Evolutionary conservation across 92 coral and sea anemone genomes (phyloP), one percentile per base, ranked within the genome.

Genomic region (Anthopleura xanthogrammica): DNA sequence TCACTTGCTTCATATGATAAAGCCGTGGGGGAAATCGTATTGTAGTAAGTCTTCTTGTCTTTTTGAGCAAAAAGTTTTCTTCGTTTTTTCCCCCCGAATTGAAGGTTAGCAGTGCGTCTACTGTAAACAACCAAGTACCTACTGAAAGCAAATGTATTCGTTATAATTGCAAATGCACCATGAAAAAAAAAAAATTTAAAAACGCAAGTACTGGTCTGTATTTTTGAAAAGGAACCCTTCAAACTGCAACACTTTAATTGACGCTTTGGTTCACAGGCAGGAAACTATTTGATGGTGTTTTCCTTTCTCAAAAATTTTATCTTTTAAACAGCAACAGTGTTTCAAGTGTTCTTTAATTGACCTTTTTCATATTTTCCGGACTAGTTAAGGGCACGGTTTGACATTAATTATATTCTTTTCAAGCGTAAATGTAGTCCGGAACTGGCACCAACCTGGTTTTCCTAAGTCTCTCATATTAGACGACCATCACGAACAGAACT

Each of bases 361-460:
- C 82, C 82, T 1, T 79, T 64, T 58, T 79, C 54, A 46, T 19
- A 60, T 43, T 22, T 79, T 79, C 82, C 82, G 82, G 82, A 60
- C 46, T 39, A 56, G 24, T 79, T 80, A 14, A 80, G 23, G 8
- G 40, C 19, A 43, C 64, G 24, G 22, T 19, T 54, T 64, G 60
- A 68, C 84, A n/a, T 43, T 81, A 60, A 41, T 66, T n/a, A 70
- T 77, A 46, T 46, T 68, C 74, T 81, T 66, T 81, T 66, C 19
- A 19, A 39, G 20, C 50, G 11, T 50, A 17, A 23, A 46, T 48
- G 55, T 22, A 22, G 75, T 42, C 84, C 84, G 84, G 84, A 81
- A 81, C 84, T 81, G 16, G 77, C 84, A 81, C 84, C 84, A 70
- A 60, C 64, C 56, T 12, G 5, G 57, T 10, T 68, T 12, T 65